Conservation (phyloP, 2,113 vertebrate genomes). For the Felis catus region F.catus_Fca126_mat1.0 CM031419.1:39191001-39191500, state of each 20-base stretch:
- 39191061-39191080: neutral
- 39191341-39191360: neutral
- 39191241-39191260: neutral
- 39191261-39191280: neutral
- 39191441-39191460: neutral
- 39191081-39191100: neutral
- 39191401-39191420: neutral
- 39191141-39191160: slow-evolving; percentile 10
- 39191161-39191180: neutral
- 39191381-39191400: neutral
- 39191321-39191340: neutral
- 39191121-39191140: neutral
- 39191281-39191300: slow-evolving; percentile 20
- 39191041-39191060: neutral
- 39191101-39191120: neutral
- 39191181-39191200: neutral
- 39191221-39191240: neutral
- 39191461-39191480: neutral
- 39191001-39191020: neutral
- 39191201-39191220: slow-evolving; percentile 25
- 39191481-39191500: slow-evolving; percentile 28
- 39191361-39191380: neutral
- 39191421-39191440: neutral
- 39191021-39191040: neutral
- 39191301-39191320: neutral